Evolutionary conservation across 1,140 invertebrate genomes (phyloP).

Genomic region (Zophobas morio): DNA sequence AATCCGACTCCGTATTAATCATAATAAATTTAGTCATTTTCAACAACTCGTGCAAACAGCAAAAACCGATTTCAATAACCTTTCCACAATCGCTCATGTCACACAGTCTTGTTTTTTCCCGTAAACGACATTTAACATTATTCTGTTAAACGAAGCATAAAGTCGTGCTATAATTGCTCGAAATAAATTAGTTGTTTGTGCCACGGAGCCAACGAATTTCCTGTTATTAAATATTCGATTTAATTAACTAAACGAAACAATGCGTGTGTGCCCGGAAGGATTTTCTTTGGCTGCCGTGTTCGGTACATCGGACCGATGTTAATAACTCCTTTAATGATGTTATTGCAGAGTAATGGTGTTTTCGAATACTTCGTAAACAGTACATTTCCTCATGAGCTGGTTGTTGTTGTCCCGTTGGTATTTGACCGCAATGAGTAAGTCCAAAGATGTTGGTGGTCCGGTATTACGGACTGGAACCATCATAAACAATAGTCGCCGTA

Average conservation of each 20-base stretch:
- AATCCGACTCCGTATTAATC: no score
- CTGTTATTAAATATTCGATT: constrained; percentile 29
- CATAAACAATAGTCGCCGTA: no score
- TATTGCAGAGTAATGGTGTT: constrained; percentile 12
- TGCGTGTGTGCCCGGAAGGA: neutral
- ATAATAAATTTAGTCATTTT: no score
- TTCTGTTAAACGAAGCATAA: constrained; percentile 24
- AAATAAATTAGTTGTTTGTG: constrained; percentile 31
- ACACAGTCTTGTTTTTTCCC: neutral
- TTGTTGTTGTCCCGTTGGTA: no score
- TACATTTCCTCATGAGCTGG: neutral
- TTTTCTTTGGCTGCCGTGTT: constrained; percentile 16
- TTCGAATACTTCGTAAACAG: constrained; percentile 18
- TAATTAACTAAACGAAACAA: constrained; percentile 6
- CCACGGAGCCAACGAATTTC: constrained; percentile 11
- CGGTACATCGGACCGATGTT: neutral
- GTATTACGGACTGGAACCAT: no score
- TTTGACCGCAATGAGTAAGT: no score
- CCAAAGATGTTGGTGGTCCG: no score
- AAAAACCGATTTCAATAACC: no score
- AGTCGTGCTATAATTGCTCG: constrained; percentile 5
- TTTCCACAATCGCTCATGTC: no score
- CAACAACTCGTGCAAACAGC: no score
- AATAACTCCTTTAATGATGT: constrained; percentile 14
- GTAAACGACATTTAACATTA: constrained; percentile 30